Percentiles rank a stretch among this genome's conserved stretches.
Evolutionary conservation across 37 sponge, comb jelly and placozoan species (phyloP).

Genomic region (Ianthella basta): DNA sequence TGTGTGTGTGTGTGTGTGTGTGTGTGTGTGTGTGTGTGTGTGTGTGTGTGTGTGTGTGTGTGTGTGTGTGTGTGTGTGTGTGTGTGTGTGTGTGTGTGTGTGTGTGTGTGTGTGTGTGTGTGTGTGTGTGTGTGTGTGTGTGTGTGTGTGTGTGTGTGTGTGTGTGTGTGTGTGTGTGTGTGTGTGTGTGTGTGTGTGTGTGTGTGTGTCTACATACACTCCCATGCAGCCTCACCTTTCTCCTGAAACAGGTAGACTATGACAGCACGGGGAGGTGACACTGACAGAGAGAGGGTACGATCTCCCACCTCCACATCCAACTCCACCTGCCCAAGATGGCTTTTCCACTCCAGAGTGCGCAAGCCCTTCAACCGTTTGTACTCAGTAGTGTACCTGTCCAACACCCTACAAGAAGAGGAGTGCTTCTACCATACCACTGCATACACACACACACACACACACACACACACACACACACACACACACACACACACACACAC

Average conservation of each 20-base stretch:
- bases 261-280: slow-evolving; percentile 86
- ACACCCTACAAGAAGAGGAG: slow-evolving; percentile 26
- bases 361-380: slow-evolving; percentile 74
- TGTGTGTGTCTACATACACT: not conserved
- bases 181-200: slow-evolving; percentile 12
- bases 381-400: slow-evolving; percentile 49
- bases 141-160: too few species aligned
- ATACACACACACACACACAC: not conserved
- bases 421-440: not conserved
- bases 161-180: too few species aligned
- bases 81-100: too few species aligned
- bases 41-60: too few species aligned
- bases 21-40: too few species aligned
- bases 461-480: not conserved
- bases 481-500: too few species aligned
- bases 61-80: too few species aligned
- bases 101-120: too few species aligned
- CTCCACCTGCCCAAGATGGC: slow-evolving; percentile 78
- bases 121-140: too few species aligned
- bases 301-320: slow-evolving; percentile 79
- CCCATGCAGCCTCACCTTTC: slow-evolving; percentile 42
- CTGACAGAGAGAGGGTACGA: slow-evolving; percentile 58
- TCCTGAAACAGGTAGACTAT: slow-evolving; percentile 83
- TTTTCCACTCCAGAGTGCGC: slow-evolving; percentile 90
- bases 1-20: too few species aligned